A percentile compares a stretch with the other conserved stretches of the same genome.
phyloP scores from a whole-genome alignment of 2,888 invertebrate genomes.

The Fragum whitleyi region DNA sequence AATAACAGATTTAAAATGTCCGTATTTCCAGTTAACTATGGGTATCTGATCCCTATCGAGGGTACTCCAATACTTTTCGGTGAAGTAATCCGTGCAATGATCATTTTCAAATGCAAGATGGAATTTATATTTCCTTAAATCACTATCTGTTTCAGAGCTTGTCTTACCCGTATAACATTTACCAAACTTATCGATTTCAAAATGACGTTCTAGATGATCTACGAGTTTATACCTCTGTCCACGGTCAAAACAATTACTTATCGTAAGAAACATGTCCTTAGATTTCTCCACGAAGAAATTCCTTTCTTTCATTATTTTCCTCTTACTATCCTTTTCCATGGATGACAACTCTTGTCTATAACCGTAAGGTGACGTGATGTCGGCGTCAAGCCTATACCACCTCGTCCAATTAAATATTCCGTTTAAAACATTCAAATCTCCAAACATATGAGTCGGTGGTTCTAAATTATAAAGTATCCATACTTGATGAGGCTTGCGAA shows the following conservation, averaged over 20 bases:
- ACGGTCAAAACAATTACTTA: constrained; percentile 64
- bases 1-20: constrained; percentile 35
- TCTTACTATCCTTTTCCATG: constrained; percentile 29
- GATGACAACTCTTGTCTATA: constrained; percentile 40
- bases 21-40: constrained; percentile 72
- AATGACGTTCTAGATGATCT: constrained; percentile 47
- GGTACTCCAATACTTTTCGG: constrained; percentile 75
- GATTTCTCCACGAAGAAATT: constrained; percentile 57
- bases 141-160: constrained; percentile 46
- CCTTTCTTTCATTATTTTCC: constrained; percentile 34
- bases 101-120: constrained; percentile 75
- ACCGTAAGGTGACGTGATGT: constrained; percentile 71
- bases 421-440: constrained; percentile 60
- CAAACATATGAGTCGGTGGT: constrained; percentile 71
- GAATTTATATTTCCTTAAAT: constrained; percentile 73
- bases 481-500: constrained; percentile 68
- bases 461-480: constrained; percentile 76
- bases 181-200: constrained; percentile 71
- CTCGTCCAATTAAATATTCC: constrained; percentile 77
- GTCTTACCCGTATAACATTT: constrained; percentile 63
- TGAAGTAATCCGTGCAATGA: constrained; percentile 74
- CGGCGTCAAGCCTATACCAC: constrained; percentile 72
- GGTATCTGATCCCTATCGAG: constrained; percentile 70
- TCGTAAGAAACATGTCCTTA: constrained; percentile 40
- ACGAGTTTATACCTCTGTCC: constrained; percentile 56